These are phyloP conservation scores for Labeo catla DNA, from an alignment of 2,113 vertebrate genomes.

Conservation along the genomic window DNA sequence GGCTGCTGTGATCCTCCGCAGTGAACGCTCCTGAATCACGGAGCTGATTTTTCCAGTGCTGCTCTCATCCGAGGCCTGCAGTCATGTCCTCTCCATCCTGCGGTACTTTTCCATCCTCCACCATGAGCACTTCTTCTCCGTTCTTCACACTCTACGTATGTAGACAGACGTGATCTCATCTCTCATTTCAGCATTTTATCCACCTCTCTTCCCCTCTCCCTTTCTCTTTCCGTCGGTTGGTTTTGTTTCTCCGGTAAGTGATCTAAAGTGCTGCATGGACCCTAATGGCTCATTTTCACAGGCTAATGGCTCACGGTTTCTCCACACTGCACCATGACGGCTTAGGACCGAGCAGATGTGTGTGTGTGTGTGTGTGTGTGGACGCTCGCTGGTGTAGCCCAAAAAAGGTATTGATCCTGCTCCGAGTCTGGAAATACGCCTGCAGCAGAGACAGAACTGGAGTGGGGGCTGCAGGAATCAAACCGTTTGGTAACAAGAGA, in stretches of 20 bases:
- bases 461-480: constrained; percentile 16
- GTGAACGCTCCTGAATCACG: neutral
- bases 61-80: constrained; percentile 1
- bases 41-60: neutral
- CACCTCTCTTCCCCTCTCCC: neutral
- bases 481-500: constrained; percentile 14
- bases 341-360: constrained; percentile 66
- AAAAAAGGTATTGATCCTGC: constrained; percentile 77
- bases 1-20: neutral
- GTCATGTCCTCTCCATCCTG: constrained; percentile 8
- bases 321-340: constrained; percentile 25
- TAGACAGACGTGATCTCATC: constrained; percentile 34
- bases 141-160: neutral
- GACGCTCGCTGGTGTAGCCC: constrained; percentile 58
- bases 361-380: constrained; percentile 32
- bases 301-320: constrained; percentile 62
- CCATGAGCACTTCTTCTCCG: neutral
- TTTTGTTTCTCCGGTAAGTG: constrained; percentile 50
- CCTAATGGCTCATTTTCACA: constrained; percentile 37
- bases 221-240: constrained; percentile 56
- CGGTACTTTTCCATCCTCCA: constrained; percentile 36
- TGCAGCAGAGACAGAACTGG: constrained; percentile 13
- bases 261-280: constrained; percentile 26
- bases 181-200: constrained; percentile 29
- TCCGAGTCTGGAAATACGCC: constrained; percentile 71